Evolutionary conservation across 1,140 invertebrate species (phyloP).

Genomic region (Bursaphelenchus mucronatus): DNA sequence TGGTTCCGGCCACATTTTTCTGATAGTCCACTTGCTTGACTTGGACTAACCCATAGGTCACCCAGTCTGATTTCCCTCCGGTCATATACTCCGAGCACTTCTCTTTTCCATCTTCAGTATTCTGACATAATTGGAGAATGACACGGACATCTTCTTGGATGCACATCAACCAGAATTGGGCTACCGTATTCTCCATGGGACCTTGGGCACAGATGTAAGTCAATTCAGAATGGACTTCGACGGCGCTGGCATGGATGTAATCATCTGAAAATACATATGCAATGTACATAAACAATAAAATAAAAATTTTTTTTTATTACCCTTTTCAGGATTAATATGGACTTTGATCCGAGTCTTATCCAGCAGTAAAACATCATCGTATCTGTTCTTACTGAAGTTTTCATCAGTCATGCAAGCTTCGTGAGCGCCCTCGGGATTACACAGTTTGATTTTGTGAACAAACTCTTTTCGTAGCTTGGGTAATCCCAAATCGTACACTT

Average conservation of each 20-base stretch:
- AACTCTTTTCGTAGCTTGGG: conserved; percentile 34
- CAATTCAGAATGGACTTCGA: conserved; percentile 28
- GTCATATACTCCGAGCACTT: conserved; percentile 34
- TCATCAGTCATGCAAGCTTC: conserved; percentile 15
- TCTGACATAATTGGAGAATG: conserved; percentile 36
- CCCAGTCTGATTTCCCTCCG: conserved; percentile 5
- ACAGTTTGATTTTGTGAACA: conserved; percentile 8
- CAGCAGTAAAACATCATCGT: conserved; percentile 38
- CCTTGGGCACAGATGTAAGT: conserved; percentile 33
- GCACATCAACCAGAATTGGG: conserved; percentile 30
- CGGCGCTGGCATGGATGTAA: conserved; percentile 36
- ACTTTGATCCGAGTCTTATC: conserved; percentile 42
- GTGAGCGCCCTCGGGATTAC: conserved; percentile 5
- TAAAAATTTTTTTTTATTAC: conserved; percentile 18
- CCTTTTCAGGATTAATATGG: conserved; percentile 35
- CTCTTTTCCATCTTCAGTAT: conserved; percentile 32
- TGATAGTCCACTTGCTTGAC: conserved; percentile 23
- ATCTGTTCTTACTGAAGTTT: conserved; percentile 39
- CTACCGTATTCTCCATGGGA: conserved; percentile 22
- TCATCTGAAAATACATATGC: conserved; percentile 30
- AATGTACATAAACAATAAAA: conserved; percentile 25
- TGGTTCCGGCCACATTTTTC: conserved; percentile 27
- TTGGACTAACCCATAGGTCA: conserved; percentile 23
- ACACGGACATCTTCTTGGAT: conserved; percentile 29
- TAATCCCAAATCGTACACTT: conserved; percentile 12